These are phyloP conservation scores for Drosophila tropicalis DNA, from an alignment of 1,140 invertebrate species.

Conservation along the genomic window DNA sequence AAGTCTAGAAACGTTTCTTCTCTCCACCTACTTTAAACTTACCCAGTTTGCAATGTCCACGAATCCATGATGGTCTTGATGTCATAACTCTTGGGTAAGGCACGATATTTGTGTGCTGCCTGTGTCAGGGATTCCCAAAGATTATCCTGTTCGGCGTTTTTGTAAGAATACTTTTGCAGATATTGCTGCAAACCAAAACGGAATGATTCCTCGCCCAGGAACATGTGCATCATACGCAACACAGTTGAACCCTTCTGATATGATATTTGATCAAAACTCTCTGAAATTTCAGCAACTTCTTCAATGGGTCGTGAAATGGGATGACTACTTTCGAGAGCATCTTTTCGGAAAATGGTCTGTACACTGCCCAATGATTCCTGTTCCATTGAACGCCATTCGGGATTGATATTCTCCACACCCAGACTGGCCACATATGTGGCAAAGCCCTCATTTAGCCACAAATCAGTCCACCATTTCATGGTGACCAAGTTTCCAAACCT, in stretches of 20 bases:
- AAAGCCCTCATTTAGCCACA: constrained; percentile 95
- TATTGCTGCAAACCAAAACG: constrained; percentile 88
- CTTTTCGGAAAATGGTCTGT: constrained; percentile 84
- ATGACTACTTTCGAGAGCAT: constrained; percentile 86
- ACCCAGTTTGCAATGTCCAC: constrained; percentile 91
- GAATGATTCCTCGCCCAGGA: constrained; percentile 91
- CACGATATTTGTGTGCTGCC: constrained; percentile 83
- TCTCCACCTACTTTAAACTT: background rate
- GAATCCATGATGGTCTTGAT: constrained; percentile 90
- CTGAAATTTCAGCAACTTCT: constrained; percentile 90
- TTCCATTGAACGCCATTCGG: constrained; percentile 86
- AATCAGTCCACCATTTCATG: constrained; percentile 92
- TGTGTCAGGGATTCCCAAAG: constrained; percentile 91
- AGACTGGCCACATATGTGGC: constrained; percentile 89
- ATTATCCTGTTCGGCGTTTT: constrained; percentile 92
- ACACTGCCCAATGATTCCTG: constrained; percentile 87
- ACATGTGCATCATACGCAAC: constrained; percentile 94
- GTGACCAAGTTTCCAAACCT: constrained; percentile 89
- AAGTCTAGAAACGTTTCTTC: too few relatives aligned
- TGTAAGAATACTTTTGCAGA: constrained; percentile 86
- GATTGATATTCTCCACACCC: constrained; percentile 86
- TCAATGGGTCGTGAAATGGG: constrained; percentile 86
- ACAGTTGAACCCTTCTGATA: constrained; percentile 93
- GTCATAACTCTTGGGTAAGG: constrained; percentile 85
- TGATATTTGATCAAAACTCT: constrained; percentile 95